Evolutionary conservation across 2,888 invertebrate species (phyloP).

Genomic region (Ametastegia equiseti): DNA sequence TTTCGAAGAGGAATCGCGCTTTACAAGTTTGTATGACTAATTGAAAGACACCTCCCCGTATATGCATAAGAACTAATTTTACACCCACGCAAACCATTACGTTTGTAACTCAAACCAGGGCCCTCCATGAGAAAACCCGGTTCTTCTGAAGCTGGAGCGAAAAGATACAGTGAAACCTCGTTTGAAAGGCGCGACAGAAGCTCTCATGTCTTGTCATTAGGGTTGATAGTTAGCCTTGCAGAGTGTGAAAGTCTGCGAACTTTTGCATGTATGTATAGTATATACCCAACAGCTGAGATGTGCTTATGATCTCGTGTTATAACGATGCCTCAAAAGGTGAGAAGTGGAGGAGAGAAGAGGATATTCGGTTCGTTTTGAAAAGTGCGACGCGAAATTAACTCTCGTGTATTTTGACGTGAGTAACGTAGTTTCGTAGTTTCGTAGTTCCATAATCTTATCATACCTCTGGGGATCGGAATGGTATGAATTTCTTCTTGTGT

Average conservation of each 20-base stretch:
- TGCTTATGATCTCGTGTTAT: not conserved
- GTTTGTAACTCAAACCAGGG: not conserved
- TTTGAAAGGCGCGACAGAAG: slow-evolving; percentile 21
- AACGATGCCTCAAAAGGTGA: not conserved
- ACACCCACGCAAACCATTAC: not conserved
- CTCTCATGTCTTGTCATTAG: slow-evolving; percentile 35
- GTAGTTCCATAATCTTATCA: no score
- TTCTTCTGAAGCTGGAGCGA: not conserved
- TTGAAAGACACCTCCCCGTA: no score
- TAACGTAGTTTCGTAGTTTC: no score
- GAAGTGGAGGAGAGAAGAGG: not conserved
- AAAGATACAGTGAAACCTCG: not conserved
- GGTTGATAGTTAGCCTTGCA: slow-evolving; percentile 37
- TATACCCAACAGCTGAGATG: not conserved
- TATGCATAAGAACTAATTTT: not conserved
- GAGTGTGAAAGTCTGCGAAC: not conserved
- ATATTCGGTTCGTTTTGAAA: no score
- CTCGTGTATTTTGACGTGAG: no score
- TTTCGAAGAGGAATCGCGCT: no score
- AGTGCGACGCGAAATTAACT: no score
- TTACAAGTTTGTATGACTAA: no score
- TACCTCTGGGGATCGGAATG: no score
- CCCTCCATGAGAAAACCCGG: not conserved
- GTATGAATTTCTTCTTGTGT: not conserved
- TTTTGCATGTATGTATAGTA: no score